These are phyloP conservation scores for Monochamus saltuarius DNA, from an alignment of 1,140 invertebrate species.

Conservation along the genomic window DNA sequence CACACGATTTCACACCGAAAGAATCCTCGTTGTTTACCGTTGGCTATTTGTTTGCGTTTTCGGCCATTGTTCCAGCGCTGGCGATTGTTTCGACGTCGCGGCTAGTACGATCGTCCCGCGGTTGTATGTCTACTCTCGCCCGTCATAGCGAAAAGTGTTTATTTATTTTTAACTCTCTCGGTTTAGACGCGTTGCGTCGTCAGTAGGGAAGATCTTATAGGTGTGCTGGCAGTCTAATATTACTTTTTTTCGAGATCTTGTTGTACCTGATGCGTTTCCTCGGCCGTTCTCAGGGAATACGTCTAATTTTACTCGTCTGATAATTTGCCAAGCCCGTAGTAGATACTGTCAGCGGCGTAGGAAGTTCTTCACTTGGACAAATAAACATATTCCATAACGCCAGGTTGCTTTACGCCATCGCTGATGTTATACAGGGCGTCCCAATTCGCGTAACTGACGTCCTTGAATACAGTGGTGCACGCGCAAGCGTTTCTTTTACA, in stretches of 20 bases:
- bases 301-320: constrained; percentile 20
- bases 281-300: background rate
- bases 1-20: background rate
- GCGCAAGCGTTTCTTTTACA: no score
- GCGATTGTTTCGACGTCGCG: background rate
- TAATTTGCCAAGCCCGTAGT: constrained; percentile 6
- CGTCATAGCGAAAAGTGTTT: constrained; percentile 39
- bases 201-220: constrained; percentile 19
- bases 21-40: constrained; percentile 5
- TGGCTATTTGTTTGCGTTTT: no score
- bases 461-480: no score
- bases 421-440: no score
- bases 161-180: constrained; percentile 40
- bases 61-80: no score
- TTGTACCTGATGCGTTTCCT: constrained; percentile 19
- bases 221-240: constrained; percentile 26
- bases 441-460: no score
- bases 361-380: background rate
- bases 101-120: constrained; percentile 16
- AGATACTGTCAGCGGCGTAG: background rate
- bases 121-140: constrained; percentile 19
- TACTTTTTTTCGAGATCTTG: constrained; percentile 19
- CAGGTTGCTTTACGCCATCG: no score
- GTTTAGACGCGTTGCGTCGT: constrained; percentile 28
- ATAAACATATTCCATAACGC: no score